Evolutionary conservation across 2,888 invertebrate species (phyloP), one percentile per base, ranked within the genome.

Genomic region (Microctonus hyperodae): DNA sequence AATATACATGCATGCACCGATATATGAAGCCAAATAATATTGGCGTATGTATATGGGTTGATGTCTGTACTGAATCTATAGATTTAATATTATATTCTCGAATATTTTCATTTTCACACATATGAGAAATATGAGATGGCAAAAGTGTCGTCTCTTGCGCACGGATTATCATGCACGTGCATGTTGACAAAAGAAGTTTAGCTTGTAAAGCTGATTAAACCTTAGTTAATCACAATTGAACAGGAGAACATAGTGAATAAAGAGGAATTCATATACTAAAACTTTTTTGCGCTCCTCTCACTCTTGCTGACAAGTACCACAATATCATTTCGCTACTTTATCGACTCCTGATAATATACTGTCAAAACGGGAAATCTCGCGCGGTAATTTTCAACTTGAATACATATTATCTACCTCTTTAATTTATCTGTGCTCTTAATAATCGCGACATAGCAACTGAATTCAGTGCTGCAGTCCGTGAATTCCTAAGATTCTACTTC

Each of bases 201-300:
- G 82, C 82, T 81, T 81, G 81, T 80, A 82, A 82, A 82, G 82
- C 81, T 81, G 82, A 82, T 82, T 82, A 82, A 82, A 82, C 82
- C 82, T 82, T 81, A 81, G 81, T 82, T 82, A 82, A 82, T 82
- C 82, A 82, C 79, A 80, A 82, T 72, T 68, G 74, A 80, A 58
- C 75, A 78, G 77, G 79, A 72, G 33, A 70, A 67, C 74, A 82
- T 79, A 73, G 69, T 70, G 35, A 11, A 44, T 16, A 16, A 10
- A 7, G 25, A 16, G 13, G 23, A 5, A 28, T 5, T 5, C 7
- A 7, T 5, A 28, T 28, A 3, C 7, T 3, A 28, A 28, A n/a
- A n/a, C n/a, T n/a, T n/a, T n/a, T n/a, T n/a, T n/a, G n/a, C n/a
- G n/a, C n/a, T n/a, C n/a, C n/a, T n/a, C 28, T 28, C 7, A 7